These are phyloP conservation scores for Standfussiana lucernea DNA, from an alignment of 2,888 invertebrate species.

Conservation along the genomic window DNA sequence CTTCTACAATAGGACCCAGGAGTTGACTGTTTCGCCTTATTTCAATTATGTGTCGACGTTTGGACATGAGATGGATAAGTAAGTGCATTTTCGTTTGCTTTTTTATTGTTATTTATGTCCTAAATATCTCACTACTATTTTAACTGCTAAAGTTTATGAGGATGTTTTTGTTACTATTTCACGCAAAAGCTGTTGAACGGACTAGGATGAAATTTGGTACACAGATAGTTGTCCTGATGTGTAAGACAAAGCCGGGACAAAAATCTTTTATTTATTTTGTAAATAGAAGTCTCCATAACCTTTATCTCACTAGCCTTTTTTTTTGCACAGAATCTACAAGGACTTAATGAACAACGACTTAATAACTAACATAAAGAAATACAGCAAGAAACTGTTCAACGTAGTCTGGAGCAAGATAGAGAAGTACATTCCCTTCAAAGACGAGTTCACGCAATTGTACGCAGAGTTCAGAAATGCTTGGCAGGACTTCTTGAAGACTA, in stretches of 20 bases:
- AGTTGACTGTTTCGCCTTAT: slow-evolving; percentile 95
- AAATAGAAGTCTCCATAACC: no score
- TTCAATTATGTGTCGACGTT: slow-evolving; percentile 95
- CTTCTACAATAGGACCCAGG: slow-evolving; percentile 94
- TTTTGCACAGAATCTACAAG: slow-evolving; percentile 92
- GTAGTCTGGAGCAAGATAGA: slow-evolving; percentile 85
- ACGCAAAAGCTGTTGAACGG: no score
- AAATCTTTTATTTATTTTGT: no score
- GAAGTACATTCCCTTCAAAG: slow-evolving; percentile 87
- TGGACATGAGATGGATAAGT: slow-evolving; percentile 94
- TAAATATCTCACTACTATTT: no score
- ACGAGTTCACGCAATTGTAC: slow-evolving; percentile 83
- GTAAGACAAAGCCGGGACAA: no score
- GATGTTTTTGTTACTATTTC: no score
- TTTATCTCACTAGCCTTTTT: no score
- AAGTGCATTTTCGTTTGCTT: slow-evolving; percentile 62
- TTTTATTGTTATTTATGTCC: no score
- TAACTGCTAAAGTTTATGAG: no score
- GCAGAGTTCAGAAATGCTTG: slow-evolving; percentile 85
- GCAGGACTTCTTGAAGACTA: slow-evolving; percentile 85
- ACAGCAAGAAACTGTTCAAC: slow-evolving; percentile 92
- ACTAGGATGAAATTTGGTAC: no score
- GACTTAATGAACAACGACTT: slow-evolving; percentile 95
- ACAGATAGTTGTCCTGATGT: no score
- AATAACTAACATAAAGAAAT: slow-evolving; percentile 94